Base-by-base conservation (phyloP, 2,113 vertebrate genomes). In the Cepphus grylle region DNA sequence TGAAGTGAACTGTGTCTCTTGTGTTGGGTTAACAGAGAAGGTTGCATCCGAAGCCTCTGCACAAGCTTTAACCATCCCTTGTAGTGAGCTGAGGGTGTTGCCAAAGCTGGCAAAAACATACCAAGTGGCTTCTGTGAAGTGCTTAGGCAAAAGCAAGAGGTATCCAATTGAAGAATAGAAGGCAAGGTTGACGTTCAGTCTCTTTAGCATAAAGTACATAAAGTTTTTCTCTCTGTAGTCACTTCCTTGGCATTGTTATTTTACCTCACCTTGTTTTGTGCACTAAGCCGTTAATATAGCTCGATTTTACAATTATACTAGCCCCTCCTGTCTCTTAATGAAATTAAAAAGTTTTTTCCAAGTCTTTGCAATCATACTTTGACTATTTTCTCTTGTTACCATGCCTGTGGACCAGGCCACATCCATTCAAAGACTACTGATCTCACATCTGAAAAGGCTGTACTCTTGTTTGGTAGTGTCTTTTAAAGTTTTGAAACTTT, bases 51-150 rank as follows among this genome's bases (percentile, higher is more conserved):
- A 70, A 69, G 26, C 36, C 20, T 80, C 34, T 47, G 4, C 2
- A 0, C 12, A 3, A 3, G 3, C n/a, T 87, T 85, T 18, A 62
- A 20, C 32, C 3, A 9, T 67, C 11, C 3, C 0, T 29, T 86
- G 10, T 27, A 34, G 53, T 19, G 43, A 94, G 34, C n/a, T 45
- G 79, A 82, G 47, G 6, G 6, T 73, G 34, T 21, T 77, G 18
- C 25, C 5, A 1, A 29, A 93, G 49, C 10, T 65, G 45, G 7
- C 18, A 49, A 43, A 84, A 61, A 18, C 1, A 0, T 72, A 36
- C 69, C 7, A 25, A n/a, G 11, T 62, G 63, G 25, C 16, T 81
- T 95, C 72, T 70, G 5, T 16, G 11, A 81, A 43, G 18, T 47
- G 30, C 20, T 69, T 86, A 9, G 0, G 4, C 34, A 61, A 47